Evolutionary conservation across 2,888 invertebrate species (phyloP), one percentile per base, ranked within the genome.

Genomic region (Tetheella fluctuosa): DNA sequence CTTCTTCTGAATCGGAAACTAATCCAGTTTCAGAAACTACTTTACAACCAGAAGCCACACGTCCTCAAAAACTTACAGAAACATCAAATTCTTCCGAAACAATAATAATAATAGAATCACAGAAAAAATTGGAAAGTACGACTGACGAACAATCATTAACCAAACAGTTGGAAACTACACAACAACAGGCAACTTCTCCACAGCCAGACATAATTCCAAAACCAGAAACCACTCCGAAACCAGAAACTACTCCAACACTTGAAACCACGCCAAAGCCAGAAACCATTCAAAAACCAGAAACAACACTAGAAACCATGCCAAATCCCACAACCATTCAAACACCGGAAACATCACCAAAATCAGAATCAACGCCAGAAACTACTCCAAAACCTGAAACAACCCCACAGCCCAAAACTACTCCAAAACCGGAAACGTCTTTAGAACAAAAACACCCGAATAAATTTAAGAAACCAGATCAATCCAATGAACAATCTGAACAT

Each of bases 331-430:
- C 52, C 0, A 52, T 25, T 17, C 12, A 28, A n/a, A 25, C 17
- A 4, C 17, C 54, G 20, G 34, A 20, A 3, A 54, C 54, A 2
- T 20, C 54, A 20, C 4, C 30, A 20, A 20, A 10, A n/a, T n/a
- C n/a, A n/a, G n/a, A n/a, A n/a, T n/a, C n/a, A n/a, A n/a, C n/a
- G 12, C 20, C 54, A 10, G 54, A 54, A 34, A 54, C 17, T 34
- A n/a, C 54, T 42, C n/a, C 42, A 17, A 3, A 6, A 6, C 25
- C 20, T 13, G 52, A 52, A 6, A 52, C 52, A 0, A 23, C 23
- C 23, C 13, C n/a, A n/a, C n/a, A n/a, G n/a, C n/a, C n/a, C n/a
- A n/a, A n/a, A 23, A 52, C 23, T 52, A 52, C 52, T 23, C 25
- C 2, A 23, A 3, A 12, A 52, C n/a, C 52, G 6, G 23, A 23